Base-by-base conservation (phyloP, 2,888 invertebrate genomes). In the Prosapia bicincta region DNA sequence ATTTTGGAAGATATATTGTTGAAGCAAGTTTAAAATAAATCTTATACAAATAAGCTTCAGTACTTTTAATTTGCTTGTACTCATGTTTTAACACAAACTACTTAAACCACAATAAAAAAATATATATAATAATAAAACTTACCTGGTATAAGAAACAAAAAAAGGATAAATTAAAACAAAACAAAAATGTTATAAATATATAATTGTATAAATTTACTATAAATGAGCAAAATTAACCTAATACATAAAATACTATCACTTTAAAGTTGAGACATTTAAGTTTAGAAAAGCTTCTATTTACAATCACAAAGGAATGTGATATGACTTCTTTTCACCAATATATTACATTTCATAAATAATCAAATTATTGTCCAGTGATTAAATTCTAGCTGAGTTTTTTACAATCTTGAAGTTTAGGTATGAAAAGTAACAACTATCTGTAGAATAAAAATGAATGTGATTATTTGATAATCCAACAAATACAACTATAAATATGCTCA, bases 261-360 rank as follows among this genome's bases (percentile, higher is more conserved):
- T n/a, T 3, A 20, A n/a, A 54, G 7, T 30, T 9, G 9, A 9
- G 9, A 30, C 5, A 6, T 54, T 54, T 38, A 15, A 38, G 38
- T 38, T 13, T 38, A 13, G 5, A 54, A 54, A 54, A 54, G 54
- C 54, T 6, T 20, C 3, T 54, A 54, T 54, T 10, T 54, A 54
- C 54, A 54, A 54, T 54, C 54, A 54, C 54, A 54, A 54, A n/a
- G 54, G 54, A 54, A 54, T 54, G 54, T 54, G 54, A 54, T 38
- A 38, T 20, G 20, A 13, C 3, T 54, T 54, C 13, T 20, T 20
- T 20, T 54, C 20, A n/a, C n/a, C 54, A 3, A 1, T 54, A 38
- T 7, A 13, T 6, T 13, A 13, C 13, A 38, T 38, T 13, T 13
- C 3, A 20, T 5, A 20, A 54, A 20, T 20, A 54, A 5, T 30